Conservation (phyloP, 2,797 vertebrate species). For the Prunella strophiata region DNA sequence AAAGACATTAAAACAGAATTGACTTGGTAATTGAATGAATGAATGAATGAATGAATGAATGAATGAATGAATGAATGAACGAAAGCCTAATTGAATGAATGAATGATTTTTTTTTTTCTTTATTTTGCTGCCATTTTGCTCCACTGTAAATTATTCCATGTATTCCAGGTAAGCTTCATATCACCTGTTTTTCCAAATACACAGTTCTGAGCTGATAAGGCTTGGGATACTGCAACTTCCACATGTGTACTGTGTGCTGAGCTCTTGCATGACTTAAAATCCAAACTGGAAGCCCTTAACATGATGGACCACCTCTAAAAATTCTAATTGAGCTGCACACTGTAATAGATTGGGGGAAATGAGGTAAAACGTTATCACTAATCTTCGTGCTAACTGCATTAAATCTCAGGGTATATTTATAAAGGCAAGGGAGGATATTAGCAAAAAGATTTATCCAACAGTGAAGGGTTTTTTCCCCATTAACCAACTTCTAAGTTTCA, state of each 20-base stretch:
- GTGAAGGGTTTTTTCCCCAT: not conserved
- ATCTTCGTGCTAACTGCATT: not conserved
- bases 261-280: not conserved
- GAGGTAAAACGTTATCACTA: conserved; percentile 17
- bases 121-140: not conserved
- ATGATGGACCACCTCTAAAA: not conserved
- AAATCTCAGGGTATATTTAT: conserved; percentile 15
- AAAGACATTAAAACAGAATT: not conserved
- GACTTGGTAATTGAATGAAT: not conserved
- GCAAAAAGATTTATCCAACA: conserved; percentile 22
- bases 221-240: not conserved
- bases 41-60: not conserved
- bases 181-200: not conserved
- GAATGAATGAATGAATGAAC: not conserved
- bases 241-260: not conserved
- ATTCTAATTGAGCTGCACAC: conserved; percentile 5
- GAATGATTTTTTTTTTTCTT: not conserved
- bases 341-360: conserved; percentile 31
- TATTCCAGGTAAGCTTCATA: not conserved
- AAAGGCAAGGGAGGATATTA: conserved; percentile 20
- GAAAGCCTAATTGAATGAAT: no score
- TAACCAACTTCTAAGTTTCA: conserved; percentile 18
- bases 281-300: not conserved
- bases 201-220: not conserved
- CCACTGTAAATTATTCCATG: not conserved